Percentiles rank a stretch among this genome's conserved stretches.
Conservation (phyloP, 2,113 vertebrate species). For the Macquaria australasica region DNA sequence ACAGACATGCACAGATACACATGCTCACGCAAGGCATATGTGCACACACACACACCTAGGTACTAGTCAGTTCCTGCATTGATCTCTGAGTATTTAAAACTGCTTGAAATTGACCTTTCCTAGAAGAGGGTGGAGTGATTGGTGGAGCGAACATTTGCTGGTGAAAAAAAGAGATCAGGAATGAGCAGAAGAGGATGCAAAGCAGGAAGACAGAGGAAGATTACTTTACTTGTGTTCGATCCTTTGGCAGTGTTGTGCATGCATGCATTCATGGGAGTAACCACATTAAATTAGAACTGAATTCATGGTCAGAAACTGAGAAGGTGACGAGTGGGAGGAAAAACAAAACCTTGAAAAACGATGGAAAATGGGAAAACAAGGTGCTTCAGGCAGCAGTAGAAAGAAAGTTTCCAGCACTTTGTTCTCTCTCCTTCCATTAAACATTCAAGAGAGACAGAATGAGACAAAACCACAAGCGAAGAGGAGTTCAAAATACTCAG, state of each 20-base stretch:
- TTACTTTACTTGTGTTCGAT: background rate
- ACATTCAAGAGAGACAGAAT: slow-evolving; percentile 47
- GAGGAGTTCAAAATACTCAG: slow-evolving; percentile 21
- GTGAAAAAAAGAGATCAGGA: slow-evolving; percentile 2
- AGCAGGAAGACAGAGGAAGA: background rate
- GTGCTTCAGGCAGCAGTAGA: slow-evolving; percentile 38
- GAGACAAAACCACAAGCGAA: slow-evolving; percentile 47
- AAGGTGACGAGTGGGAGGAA: slow-evolving; percentile 38
- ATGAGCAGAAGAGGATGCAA: slow-evolving; percentile 6
- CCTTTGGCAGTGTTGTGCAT: background rate
- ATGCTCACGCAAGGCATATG: background rate
- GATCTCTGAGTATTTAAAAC: slow-evolving; percentile 57
- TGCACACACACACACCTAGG: slow-evolving; percentile 10
- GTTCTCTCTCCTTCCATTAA: slow-evolving; percentile 51
- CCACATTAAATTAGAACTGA: slow-evolving; percentile 17
- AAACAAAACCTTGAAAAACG: slow-evolving; percentile 30
- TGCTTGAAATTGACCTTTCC: slow-evolving; percentile 54
- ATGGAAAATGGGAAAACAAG: slow-evolving; percentile 30
- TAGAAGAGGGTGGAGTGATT: slow-evolving; percentile 37
- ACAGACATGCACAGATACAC: slow-evolving; percentile 39
- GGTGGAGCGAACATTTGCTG: slow-evolving; percentile 11
- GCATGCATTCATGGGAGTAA: slow-evolving; percentile 15
- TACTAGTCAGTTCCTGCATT: slow-evolving; percentile 40
- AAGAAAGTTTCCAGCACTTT: slow-evolving; percentile 43
- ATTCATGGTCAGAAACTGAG: slow-evolving; percentile 23